Base-by-base conservation (phyloP, 1,140 invertebrate genomes). In the Solen grandis region DNA sequence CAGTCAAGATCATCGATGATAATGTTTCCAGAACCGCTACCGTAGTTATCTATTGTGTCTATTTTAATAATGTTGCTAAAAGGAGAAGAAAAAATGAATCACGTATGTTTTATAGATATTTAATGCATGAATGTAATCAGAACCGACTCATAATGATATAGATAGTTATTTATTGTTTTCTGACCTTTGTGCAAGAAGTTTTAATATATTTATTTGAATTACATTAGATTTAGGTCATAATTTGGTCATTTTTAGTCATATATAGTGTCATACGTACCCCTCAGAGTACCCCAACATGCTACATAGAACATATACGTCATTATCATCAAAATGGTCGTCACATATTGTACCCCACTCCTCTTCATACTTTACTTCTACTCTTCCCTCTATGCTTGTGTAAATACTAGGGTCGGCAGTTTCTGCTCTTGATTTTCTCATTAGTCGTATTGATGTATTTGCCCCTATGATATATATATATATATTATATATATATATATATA, bases 1-100 rank as follows among this genome's bases (percentile, higher is more conserved):
- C 59, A 60, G 16, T 60, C 14, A 14, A 60, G 1, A 31, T 60
- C 59, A 27, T 60, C 59, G 2, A 60, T n/a, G 13, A 22, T 22
- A n/a, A 69, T 69, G 13, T 16, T 41, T 8, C 74, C 65, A n/a
- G 16, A 3, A 27, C 93, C 90, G 50, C 92, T 91, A 14, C 50
- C 66, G 52, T 27, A 69, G 1, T 31, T 19, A 14, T 29, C 35
- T 10, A 36, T 33, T 16, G 63, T 52, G 1, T 69, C 55, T 14
- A n/a, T n/a, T n/a, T n/a, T n/a, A n/a, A n/a, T n/a, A n/a, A n/a
- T n/a, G n/a, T n/a, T n/a, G n/a, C n/a, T n/a, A n/a, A n/a, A n/a
- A n/a, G n/a, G n/a, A n/a, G n/a, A n/a, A n/a, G n/a, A n/a, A n/a
- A n/a, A n/a, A n/a, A n/a, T n/a, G n/a, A n/a, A n/a, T n/a, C n/a